These are phyloP conservation scores for Caenorhabditis wallacei DNA, from an alignment of 2,888 invertebrate genomes.

Conservation along the genomic window DNA sequence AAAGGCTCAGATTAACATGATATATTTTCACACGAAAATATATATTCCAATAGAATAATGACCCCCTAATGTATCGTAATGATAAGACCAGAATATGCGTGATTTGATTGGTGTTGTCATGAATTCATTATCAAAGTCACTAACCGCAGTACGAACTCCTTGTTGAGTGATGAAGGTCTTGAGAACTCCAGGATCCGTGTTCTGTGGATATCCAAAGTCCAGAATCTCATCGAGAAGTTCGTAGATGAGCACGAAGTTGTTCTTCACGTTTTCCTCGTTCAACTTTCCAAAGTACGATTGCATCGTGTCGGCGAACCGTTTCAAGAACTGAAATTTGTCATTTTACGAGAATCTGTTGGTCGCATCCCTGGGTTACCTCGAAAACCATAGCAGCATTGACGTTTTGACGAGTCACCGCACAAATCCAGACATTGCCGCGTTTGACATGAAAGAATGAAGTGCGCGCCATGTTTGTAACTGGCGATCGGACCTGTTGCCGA, in stretches of 20 bases:
- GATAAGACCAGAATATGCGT: no score
- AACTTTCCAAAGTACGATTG: conserved; percentile 99
- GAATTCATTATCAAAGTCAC: conserved; percentile 20
- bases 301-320: conserved; percentile 95
- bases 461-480: conserved; percentile 98
- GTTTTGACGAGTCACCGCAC: conserved; percentile 99
- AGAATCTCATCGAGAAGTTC: conserved; percentile 98
- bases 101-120: no score
- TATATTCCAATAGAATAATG: no score
- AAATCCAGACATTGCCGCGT: conserved; percentile 99
- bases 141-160: conserved; percentile 87
- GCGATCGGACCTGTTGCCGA: conserved; percentile 94
- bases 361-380: conserved; percentile 59
- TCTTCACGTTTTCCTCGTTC: conserved; percentile 99
- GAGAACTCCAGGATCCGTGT: conserved; percentile 98
- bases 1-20: no score
- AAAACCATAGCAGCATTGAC: conserved; percentile 97
- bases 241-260: conserved; percentile 99
- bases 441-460: conserved; percentile 99
- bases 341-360: background rate
- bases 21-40: no score
- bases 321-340: conserved; percentile 89
- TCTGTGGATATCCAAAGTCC: conserved; percentile 99
- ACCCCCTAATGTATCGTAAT: no score
- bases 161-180: conserved; percentile 99